Evolutionary conservation across 2,113 vertebrate genomes (phyloP).

Genomic region (Hassar affinis): DNA sequence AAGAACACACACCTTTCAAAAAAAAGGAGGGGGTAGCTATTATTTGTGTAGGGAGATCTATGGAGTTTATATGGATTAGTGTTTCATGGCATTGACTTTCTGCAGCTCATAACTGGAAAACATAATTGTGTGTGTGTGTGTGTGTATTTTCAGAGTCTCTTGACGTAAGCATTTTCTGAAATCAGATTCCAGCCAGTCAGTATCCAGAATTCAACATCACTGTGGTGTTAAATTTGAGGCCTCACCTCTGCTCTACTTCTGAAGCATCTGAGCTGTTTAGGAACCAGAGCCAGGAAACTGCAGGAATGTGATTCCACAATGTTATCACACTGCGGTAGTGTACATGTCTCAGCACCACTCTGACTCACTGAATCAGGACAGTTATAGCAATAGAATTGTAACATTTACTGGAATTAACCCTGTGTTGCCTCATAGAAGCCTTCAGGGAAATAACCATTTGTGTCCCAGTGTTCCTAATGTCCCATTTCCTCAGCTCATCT

Average conservation of each 20-base stretch:
- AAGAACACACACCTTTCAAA: not conserved
- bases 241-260: conserved; percentile 26
- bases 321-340: not conserved
- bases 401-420: not conserved
- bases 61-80: not conserved
- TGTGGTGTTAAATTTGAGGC: not conserved
- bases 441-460: not conserved
- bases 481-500: not conserved
- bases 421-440: not conserved
- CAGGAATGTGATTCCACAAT: conserved; percentile 8
- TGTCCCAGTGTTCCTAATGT: not conserved
- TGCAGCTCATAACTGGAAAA: not conserved
- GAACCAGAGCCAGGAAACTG: not conserved
- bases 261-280: not conserved
- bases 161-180: not conserved
- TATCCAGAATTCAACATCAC: too few relatives aligned
- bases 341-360: not conserved
- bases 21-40: not conserved
- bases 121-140: too few relatives aligned
- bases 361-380: not conserved
- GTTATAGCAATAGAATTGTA: not conserved
- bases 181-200: not conserved
- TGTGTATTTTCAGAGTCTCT: too few relatives aligned
- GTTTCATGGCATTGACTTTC: not conserved
- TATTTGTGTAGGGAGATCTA: not conserved